Percentiles rank a stretch among this genome's conserved stretches.
phyloP scores from a whole-genome alignment of 2,113 vertebrate species.

The Zosterops japonicus region DNA sequence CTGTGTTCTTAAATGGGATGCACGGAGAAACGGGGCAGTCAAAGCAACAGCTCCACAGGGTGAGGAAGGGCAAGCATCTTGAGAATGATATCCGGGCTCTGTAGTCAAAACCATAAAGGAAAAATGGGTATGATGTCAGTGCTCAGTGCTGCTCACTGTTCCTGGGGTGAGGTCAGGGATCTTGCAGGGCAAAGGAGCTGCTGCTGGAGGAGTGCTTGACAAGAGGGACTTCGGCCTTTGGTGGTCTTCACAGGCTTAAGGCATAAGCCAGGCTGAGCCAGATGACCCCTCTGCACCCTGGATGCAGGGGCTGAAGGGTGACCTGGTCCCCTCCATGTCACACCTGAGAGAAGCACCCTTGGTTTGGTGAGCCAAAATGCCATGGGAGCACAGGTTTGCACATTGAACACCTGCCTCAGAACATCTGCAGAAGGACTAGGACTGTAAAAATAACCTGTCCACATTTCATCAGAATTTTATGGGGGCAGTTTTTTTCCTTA shows the following conservation, averaged over 20 bases:
- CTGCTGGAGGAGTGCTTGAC: neutral
- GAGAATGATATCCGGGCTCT: neutral
- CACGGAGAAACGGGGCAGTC: neutral
- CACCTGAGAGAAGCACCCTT: rapidly evolving
- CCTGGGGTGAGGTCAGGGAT: neutral
- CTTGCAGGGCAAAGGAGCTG: neutral
- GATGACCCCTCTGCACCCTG: neutral
- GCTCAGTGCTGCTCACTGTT: neutral
- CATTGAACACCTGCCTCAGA: neutral
- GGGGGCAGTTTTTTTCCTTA: rapidly evolving
- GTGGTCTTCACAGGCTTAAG: neutral
- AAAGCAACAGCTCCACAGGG: neutral
- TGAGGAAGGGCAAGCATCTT: constrained; percentile 11
- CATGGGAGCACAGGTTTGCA: neutral
- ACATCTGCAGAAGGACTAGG: neutral
- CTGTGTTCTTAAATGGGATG: neutral
- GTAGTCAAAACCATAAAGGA: constrained; percentile 34
- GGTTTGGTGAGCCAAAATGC: rapidly evolving
- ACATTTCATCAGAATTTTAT: neutral
- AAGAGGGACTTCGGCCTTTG: neutral
- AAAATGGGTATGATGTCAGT: neutral
- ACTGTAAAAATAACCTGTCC: neutral
- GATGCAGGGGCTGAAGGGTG: neutral
- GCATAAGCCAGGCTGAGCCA: neutral
- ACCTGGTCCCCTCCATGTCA: rapidly evolving